Conservation (phyloP, 23 tunicate genomes). For the Halocynthia aurantium region DNA sequence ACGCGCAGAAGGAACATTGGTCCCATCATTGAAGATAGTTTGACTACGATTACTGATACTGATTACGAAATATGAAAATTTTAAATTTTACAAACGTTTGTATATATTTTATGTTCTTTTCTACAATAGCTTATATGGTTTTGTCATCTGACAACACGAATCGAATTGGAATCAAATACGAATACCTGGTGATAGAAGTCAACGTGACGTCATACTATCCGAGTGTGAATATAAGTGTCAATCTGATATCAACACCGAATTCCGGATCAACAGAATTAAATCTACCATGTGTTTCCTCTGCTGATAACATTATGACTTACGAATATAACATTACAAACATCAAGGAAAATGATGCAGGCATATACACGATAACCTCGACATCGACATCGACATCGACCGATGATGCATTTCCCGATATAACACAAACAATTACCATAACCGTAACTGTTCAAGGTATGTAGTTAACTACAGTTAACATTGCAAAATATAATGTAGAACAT, state of each 20-base stretch:
- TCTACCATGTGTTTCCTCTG: neutral
- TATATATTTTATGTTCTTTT: neutral
- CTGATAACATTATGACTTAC: neutral
- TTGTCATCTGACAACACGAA: neutral
- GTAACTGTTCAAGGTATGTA: neutral
- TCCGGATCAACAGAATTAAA: neutral
- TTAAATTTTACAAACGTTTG: too few relatives aligned
- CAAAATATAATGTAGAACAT: too few relatives aligned
- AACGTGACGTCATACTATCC: neutral
- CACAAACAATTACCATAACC: neutral
- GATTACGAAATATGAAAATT: too few relatives aligned
- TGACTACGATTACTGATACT: too few relatives aligned
- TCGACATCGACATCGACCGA: neutral
- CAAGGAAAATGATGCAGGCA: neutral
- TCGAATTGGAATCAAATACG: neutral
- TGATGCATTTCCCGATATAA: neutral
- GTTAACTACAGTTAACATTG: neutral
- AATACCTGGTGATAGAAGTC: neutral
- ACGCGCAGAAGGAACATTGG: too few relatives aligned
- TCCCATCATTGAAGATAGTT: too few relatives aligned
- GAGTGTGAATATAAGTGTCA: neutral
- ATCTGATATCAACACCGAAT: neutral
- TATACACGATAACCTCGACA: neutral
- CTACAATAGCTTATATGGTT: neutral
- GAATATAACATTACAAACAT: neutral